phyloP scores from a whole-genome alignment of 1,140 invertebrate genomes.

The Yoshiicerus persimilis region DNA sequence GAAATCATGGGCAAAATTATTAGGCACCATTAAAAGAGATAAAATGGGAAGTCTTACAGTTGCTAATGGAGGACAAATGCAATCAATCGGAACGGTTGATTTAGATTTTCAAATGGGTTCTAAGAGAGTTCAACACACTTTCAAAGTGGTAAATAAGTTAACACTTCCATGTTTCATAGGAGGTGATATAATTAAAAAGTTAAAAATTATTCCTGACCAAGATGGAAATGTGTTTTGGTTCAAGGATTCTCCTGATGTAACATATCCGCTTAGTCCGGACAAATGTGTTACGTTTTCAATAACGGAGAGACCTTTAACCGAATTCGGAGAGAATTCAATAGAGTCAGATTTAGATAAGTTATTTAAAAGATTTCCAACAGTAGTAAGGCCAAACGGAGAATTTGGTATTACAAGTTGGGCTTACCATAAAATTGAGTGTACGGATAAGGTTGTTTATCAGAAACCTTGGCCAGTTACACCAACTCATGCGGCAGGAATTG shows the following conservation, averaged over 20 bases:
- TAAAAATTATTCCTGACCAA: background rate
- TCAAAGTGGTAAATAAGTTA: background rate
- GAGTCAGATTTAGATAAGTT: background rate
- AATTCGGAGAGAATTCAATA: background rate
- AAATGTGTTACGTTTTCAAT: background rate
- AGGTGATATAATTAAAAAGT: background rate
- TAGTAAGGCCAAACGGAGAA: slow-evolving; percentile 20
- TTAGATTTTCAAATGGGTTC: background rate
- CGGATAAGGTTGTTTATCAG: background rate
- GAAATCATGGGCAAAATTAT: background rate
- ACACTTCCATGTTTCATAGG: background rate
- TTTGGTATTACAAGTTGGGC: slow-evolving; percentile 5
- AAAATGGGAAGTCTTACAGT: background rate
- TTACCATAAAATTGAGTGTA: slow-evolving; percentile 29
- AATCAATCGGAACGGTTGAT: background rate
- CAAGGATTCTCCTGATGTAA: background rate
- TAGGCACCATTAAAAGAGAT: background rate
- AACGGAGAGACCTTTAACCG: background rate
- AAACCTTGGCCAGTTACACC: slow-evolving; percentile 11
- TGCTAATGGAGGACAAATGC: background rate
- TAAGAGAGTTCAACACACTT: background rate
- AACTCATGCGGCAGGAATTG: background rate
- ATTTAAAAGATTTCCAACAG: slow-evolving; percentile 28
- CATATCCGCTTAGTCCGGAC: background rate
- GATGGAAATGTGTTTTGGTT: background rate